phyloP scores from a whole-genome alignment of 1,140 invertebrate species.

The Carcinoscorpius rotundicauda region DNA sequence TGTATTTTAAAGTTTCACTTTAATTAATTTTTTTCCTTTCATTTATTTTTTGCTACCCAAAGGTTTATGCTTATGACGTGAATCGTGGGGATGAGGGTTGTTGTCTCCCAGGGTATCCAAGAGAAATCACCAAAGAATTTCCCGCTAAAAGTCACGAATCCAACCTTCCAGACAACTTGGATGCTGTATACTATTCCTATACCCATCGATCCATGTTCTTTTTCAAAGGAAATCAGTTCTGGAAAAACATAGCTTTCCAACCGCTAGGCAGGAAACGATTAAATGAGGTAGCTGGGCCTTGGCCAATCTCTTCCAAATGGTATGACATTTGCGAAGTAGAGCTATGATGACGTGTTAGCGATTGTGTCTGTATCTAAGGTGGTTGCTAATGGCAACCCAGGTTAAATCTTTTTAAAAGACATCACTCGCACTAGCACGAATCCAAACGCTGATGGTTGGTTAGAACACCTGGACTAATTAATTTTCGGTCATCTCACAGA shows the following conservation, averaged over 20 bases:
- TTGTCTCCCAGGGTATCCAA: constrained; percentile 29
- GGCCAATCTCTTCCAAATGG: constrained; percentile 28
- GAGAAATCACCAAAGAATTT: constrained; percentile 30
- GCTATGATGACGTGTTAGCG: constrained; percentile 27
- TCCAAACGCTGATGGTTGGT: too few relatives aligned
- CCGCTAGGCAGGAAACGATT: constrained; percentile 28
- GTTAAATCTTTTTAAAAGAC: too few relatives aligned
- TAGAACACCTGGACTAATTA: too few relatives aligned
- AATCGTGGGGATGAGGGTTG: constrained; percentile 28
- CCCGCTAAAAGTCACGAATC: constrained; percentile 17
- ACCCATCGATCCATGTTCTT: constrained; percentile 34
- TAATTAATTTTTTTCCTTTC: too few relatives aligned
- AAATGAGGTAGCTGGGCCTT: constrained; percentile 31
- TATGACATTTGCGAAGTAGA: constrained; percentile 27
- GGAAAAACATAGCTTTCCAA: constrained; percentile 33
- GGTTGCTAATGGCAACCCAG: too few relatives aligned
- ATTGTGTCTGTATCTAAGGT: too few relatives aligned
- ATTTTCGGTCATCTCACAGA: too few relatives aligned
- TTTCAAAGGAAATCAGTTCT: constrained; percentile 34
- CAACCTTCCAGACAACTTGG: constrained; percentile 29
- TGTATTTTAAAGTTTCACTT: too few relatives aligned
- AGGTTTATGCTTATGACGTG: constrained; percentile 35
- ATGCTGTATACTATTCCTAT: constrained; percentile 37
- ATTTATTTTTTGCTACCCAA: background rate
- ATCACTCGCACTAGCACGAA: too few relatives aligned